Percentiles rank a stretch among this genome's conserved stretches.
phyloP scores from a whole-genome alignment of 2,113 vertebrate genomes.

The Dryoscopus gambensis region DNA sequence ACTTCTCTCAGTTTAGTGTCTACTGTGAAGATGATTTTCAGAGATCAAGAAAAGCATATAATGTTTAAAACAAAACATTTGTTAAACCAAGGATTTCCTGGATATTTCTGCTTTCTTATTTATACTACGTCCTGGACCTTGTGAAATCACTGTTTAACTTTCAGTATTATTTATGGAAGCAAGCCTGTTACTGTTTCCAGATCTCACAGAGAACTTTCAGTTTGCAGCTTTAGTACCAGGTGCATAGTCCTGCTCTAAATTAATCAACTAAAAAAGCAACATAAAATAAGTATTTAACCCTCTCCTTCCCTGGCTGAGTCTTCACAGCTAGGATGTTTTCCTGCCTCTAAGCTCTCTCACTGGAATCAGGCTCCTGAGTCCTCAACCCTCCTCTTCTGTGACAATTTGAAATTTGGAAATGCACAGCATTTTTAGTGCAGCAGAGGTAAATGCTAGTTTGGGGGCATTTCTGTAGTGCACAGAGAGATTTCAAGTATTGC shows the following conservation, averaged over 20 bases:
- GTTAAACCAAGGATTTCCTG: conserved; percentile 39
- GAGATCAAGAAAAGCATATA: conserved; percentile 49
- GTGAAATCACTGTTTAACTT: conserved; percentile 58
- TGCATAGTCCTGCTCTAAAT: not conserved
- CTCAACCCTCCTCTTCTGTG: not conserved
- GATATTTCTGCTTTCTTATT: conserved; percentile 62
- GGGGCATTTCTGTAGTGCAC: not conserved
- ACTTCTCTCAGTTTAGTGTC: not conserved
- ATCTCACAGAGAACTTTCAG: conserved; percentile 28
- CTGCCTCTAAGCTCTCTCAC: not conserved
- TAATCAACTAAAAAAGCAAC: not conserved
- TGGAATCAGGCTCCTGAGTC: not conserved
- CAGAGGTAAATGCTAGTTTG: not conserved
- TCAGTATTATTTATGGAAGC: conserved; percentile 63
- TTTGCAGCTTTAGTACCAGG: conserved; percentile 22
- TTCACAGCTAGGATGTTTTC: not conserved
- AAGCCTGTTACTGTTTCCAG: conserved; percentile 42
- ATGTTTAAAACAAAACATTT: conserved; percentile 55
- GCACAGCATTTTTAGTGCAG: not conserved
- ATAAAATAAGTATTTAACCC: not conserved
- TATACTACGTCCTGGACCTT: conserved; percentile 35
- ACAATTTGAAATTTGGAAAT: not conserved
- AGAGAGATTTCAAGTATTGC: not conserved
- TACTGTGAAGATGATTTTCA: not conserved
- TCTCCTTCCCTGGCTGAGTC: not conserved